A percentile compares a stretch with the other conserved stretches of the same genome.
These are phyloP conservation scores for Pteropus alecto DNA, from an alignment of 2,113 vertebrate species.

Conservation along the genomic window DNA sequence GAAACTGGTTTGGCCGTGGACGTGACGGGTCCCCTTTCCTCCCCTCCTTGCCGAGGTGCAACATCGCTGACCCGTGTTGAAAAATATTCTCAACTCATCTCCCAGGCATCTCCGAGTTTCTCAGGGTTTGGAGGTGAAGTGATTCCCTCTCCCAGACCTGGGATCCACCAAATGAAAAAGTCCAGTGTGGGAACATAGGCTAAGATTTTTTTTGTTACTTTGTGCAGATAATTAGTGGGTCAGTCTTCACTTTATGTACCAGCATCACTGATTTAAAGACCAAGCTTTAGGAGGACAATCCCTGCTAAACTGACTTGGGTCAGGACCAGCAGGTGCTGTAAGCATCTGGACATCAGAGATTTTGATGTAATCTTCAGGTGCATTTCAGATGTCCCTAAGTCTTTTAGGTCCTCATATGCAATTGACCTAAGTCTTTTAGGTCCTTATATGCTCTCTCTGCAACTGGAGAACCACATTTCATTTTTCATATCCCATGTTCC, in stretches of 20 bases:
- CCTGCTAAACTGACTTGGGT: not conserved
- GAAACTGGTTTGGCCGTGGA: not conserved
- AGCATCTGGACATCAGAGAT: not conserved
- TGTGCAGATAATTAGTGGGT: not conserved
- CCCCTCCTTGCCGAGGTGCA: rapidly evolving
- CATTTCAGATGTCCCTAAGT: not conserved
- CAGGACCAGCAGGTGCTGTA: too few relatives aligned
- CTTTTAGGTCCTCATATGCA: not conserved
- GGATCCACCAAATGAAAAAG: not conserved
- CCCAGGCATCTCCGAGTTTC: not conserved
- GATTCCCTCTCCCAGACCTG: not conserved
- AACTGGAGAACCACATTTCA: not conserved
- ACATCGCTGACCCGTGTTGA: not conserved
- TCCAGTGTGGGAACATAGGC: not conserved
- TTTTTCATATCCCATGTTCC: not conserved
- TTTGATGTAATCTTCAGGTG: not conserved
- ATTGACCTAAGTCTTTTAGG: not conserved
- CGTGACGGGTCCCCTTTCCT: rapidly evolving
- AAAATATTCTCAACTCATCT: not conserved
- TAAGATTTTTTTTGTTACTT: not conserved
- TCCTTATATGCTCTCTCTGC: not conserved
- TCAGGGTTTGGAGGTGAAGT: not conserved
- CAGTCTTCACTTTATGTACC: not conserved
- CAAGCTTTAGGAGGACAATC: not conserved
- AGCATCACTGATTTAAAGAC: not conserved